A percentile compares a stretch with the other conserved stretches of the same genome.
These are phyloP conservation scores for Antheraea mylitta DNA, from an alignment of 1,140 invertebrate genomes.

Conservation along the genomic window DNA sequence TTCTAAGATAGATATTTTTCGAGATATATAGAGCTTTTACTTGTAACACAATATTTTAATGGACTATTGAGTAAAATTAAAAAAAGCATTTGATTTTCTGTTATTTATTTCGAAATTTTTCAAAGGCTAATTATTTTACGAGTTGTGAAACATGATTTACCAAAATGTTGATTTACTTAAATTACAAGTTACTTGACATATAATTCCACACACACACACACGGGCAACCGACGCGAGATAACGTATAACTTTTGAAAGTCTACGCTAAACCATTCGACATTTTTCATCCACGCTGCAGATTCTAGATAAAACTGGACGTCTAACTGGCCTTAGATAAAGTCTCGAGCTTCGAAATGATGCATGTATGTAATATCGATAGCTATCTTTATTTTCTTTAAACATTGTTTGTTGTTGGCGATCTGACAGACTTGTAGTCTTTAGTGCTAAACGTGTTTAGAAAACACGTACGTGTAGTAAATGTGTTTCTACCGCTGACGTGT, in stretches of 20 bases:
- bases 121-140: too few species aligned
- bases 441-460: too few species aligned
- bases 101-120: too few species aligned
- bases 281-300: conserved; percentile 22
- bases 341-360: neutral
- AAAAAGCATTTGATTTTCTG: too few species aligned
- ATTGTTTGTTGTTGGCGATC: neutral
- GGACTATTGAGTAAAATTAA: too few species aligned
- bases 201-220: neutral
- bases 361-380: neutral
- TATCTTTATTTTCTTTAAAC: conserved; percentile 2
- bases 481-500: too few species aligned
- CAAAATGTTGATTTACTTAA: too few species aligned
- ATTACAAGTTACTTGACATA: neutral
- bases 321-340: neutral
- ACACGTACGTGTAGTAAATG: too few species aligned
- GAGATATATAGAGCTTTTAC: too few species aligned
- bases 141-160: too few species aligned
- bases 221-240: neutral
- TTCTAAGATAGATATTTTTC: too few species aligned
- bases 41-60: too few species aligned
- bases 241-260: conserved; percentile 7
- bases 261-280: conserved; percentile 21
- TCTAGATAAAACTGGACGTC: conserved; percentile 4
- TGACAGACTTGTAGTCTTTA: neutral